These are phyloP conservation scores for Ormyrus rosae DNA, from an alignment of 2,888 invertebrate species.

Conservation along the genomic window DNA sequence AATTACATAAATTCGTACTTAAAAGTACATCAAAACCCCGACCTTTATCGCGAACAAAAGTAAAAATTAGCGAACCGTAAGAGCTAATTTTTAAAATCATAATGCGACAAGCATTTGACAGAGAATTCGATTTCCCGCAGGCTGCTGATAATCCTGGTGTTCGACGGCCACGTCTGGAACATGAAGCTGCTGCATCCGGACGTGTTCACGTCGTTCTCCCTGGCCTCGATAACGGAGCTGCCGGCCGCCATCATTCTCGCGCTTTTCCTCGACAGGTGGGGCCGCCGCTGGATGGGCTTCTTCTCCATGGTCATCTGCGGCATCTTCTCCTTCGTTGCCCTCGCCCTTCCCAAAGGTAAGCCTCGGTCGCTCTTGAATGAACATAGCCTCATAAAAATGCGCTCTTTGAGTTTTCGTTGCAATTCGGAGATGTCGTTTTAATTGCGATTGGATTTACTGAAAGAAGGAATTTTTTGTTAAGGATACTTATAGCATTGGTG, in stretches of 20 bases:
- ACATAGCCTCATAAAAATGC: too few relatives aligned
- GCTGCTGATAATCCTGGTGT: conserved; percentile 90
- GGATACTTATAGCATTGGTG: too few relatives aligned
- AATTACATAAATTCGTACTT: too few relatives aligned
- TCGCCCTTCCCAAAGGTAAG: conserved; percentile 84
- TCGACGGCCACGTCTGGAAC: conserved; percentile 92
- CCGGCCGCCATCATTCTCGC: conserved; percentile 90
- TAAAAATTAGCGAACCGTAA: too few relatives aligned
- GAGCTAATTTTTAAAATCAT: too few relatives aligned
- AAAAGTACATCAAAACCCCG: too few relatives aligned
- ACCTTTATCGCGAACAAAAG: too few relatives aligned
- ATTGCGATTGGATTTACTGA: too few relatives aligned
- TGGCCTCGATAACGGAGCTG: conserved; percentile 88
- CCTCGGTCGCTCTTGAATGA: neutral
- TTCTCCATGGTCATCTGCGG: conserved; percentile 89
- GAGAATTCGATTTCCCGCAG: conserved; percentile 62
- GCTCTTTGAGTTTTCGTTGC: too few relatives aligned
- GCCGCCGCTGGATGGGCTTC: conserved; percentile 90
- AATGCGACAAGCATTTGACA: too few relatives aligned
- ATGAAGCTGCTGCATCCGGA: conserved; percentile 89
- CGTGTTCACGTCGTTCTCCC: conserved; percentile 89
- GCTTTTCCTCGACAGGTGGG: conserved; percentile 87
- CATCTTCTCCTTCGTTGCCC: conserved; percentile 86
- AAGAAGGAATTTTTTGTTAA: too few relatives aligned
- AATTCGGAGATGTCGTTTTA: too few relatives aligned